Percentiles rank a stretch among this genome's conserved stretches.
Conservation (phyloP, 2,797 vertebrate species). For the Tadarida brasiliensis region DNA sequence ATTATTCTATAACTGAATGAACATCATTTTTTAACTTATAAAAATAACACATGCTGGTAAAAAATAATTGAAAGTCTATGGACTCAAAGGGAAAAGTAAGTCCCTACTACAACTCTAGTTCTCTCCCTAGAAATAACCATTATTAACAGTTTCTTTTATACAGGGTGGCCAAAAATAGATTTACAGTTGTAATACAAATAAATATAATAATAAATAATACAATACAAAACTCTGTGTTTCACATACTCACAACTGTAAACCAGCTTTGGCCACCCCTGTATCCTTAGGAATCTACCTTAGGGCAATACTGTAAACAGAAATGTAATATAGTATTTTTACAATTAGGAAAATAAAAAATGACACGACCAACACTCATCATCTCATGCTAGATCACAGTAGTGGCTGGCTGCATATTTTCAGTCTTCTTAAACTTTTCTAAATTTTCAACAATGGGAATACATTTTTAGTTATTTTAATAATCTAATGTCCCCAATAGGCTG, state of each 20-base stretch:
- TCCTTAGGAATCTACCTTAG: neutral
- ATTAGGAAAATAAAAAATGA: neutral
- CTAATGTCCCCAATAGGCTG: neutral
- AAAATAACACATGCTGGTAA: neutral
- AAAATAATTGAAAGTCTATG: neutral
- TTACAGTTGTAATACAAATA: neutral
- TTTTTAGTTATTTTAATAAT: slow-evolving; percentile 7
- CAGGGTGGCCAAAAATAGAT: neutral
- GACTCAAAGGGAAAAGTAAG: neutral
- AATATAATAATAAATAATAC: neutral
- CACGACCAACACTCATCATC: neutral
- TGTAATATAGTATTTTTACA: neutral
- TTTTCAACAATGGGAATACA: neutral
- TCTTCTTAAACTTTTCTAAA: neutral
- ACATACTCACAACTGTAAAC: neutral
- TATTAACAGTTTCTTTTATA: neutral
- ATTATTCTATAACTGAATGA: neutral
- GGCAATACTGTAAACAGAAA: neutral
- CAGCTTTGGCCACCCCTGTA: neutral
- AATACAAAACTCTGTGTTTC: neutral
- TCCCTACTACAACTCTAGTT: neutral
- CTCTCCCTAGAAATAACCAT: neutral
- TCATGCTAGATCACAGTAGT: neutral
- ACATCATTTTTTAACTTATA: slow-evolving; percentile 16
- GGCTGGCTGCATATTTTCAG: neutral